Percentiles rank a stretch among this genome's conserved stretches.
Evolutionary conservation across 2,113 vertebrate genomes (phyloP).

Genomic region (Catharus minimus): DNA sequence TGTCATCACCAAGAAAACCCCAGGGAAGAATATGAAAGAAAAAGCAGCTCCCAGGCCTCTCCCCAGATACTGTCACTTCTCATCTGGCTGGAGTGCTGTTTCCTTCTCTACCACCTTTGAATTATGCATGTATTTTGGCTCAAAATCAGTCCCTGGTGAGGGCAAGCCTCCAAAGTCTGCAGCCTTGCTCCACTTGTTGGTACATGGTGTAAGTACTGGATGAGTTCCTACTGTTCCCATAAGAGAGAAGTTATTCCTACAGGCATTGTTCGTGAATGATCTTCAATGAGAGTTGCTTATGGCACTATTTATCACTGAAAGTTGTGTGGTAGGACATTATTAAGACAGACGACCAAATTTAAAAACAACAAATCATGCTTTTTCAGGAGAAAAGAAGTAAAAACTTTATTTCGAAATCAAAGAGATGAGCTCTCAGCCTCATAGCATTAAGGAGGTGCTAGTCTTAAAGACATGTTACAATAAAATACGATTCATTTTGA

Average conservation of each 20-base stretch:
- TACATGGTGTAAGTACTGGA: too few species aligned
- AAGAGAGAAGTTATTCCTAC: background rate
- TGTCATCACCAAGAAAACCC: background rate
- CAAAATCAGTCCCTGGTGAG: background rate
- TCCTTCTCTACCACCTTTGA: background rate
- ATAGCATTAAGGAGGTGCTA: background rate
- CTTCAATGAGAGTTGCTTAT: background rate
- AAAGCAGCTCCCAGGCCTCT: background rate
- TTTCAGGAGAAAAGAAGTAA: background rate
- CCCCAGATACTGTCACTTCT: background rate
- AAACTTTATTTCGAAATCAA: constrained; percentile 25
- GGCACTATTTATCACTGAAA: background rate
- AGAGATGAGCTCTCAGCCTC: background rate
- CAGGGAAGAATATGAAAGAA: background rate
- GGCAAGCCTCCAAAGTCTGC: background rate
- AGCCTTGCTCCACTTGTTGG: background rate
- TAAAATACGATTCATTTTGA: background rate
- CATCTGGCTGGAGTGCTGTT: background rate
- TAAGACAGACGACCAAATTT: background rate
- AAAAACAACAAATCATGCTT: background rate
- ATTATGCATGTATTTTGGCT: background rate
- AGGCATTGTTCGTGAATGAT: too few species aligned
- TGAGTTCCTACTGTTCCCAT: background rate
- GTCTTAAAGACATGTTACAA: background rate
- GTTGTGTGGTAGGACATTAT: background rate